phyloP scores from a whole-genome alignment of 2,888 invertebrate species.

The Parthenolecanium corni region DNA sequence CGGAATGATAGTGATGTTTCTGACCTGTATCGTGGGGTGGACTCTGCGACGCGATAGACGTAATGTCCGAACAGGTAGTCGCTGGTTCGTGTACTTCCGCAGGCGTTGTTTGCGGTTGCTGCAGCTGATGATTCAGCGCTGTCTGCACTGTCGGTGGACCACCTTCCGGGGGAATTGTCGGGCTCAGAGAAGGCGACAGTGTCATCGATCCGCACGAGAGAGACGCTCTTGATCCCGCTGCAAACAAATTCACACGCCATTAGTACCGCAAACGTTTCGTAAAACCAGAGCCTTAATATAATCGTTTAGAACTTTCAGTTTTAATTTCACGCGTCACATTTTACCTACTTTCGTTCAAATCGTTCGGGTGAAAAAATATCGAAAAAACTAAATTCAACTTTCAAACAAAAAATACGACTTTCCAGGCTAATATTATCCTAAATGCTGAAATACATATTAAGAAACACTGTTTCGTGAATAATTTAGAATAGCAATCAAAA shows the following conservation, averaged over 20 bases:
- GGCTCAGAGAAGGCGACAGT: constrained; percentile 36
- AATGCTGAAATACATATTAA: too few relatives aligned
- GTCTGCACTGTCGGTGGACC: constrained; percentile 31
- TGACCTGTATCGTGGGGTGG: constrained; percentile 38
- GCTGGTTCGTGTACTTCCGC: constrained; percentile 44
- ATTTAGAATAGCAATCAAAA: too few relatives aligned
- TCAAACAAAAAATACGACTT: too few relatives aligned
- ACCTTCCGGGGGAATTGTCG: constrained; percentile 34
- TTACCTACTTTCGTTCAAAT: too few relatives aligned
- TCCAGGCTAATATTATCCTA: too few relatives aligned
- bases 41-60: constrained; percentile 44
- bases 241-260: constrained; percentile 4
- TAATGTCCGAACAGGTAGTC: constrained; percentile 38
- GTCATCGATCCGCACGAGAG: constrained; percentile 42
- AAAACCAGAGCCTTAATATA: background rate
- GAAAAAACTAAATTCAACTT: too few relatives aligned
- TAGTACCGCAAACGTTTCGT: background rate
- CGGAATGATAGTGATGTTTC: constrained; percentile 26
- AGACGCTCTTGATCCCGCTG: constrained; percentile 35
- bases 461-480: too few relatives aligned
- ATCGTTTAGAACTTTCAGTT: background rate
- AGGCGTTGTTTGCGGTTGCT: constrained; percentile 35
- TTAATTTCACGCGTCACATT: too few relatives aligned
- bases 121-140: constrained; percentile 1
- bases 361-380: too few relatives aligned